Conservation (phyloP, 1,140 invertebrate species). For the Lucilia sericata region DNA sequence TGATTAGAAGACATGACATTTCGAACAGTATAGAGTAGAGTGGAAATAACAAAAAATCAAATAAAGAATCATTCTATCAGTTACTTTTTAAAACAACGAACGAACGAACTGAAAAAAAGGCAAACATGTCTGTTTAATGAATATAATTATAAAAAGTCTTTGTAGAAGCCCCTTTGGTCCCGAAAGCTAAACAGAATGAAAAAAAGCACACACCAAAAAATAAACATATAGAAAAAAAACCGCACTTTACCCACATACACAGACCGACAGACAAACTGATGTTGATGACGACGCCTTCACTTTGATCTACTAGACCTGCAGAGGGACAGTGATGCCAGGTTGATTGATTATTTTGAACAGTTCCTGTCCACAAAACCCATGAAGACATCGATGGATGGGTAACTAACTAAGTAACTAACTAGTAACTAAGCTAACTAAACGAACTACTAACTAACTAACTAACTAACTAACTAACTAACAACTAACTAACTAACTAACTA, state of each 20-base stretch:
- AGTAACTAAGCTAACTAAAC: no score
- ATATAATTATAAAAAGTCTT: conserved; percentile 32
- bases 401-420: no score
- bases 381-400: no score
- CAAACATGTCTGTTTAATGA: conserved; percentile 41
- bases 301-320: conserved; percentile 24
- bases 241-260: background rate
- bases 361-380: no score
- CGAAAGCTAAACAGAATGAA: background rate
- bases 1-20: conserved; percentile 27
- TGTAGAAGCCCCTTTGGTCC: background rate
- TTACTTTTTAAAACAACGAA: background rate
- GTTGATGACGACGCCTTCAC: conserved; percentile 14
- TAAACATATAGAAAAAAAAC: background rate
- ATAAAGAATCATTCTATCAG: conserved; percentile 21
- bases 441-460: no score
- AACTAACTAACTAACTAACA: no score
- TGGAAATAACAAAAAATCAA: background rate
- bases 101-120: background rate
- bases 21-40: conserved; percentile 13
- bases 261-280: no score
- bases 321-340: background rate
- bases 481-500: no score
- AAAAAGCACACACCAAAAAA: no score
- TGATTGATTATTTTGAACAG: no score